Evolutionary conservation across 2,888 invertebrate genomes (phyloP), one percentile per base, ranked within the genome.

Genomic region (Drosophila atripex): DNA sequence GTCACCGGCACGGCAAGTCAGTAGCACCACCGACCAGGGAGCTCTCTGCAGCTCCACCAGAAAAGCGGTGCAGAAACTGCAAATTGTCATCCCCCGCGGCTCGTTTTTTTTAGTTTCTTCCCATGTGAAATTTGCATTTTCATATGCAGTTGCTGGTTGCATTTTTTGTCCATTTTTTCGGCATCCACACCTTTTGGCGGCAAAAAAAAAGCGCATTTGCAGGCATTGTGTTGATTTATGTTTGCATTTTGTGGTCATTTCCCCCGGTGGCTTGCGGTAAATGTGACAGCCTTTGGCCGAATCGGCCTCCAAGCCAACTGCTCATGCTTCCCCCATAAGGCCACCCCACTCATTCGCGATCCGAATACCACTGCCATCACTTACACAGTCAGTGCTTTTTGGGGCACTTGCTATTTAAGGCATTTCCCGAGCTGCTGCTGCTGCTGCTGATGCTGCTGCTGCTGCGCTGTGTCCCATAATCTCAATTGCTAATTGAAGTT

Each of bases 71-170:
- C 38, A 75, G 6, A 60, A 59, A 3, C 63, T 52, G 7, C 77
- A 82, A 80, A 82, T 87, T 82, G 87, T 77, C 82, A 78, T 78
- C 78, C 85, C 82, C 88, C 82, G 83, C 86, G 83, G 83, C 86
- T 80, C 66, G 77, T 86, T 88, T 88, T 32, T 32, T 12, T 32
- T 32, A 3, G 11, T 30, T 32, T 32, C 12, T 83, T 80, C 78
- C 76, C 88, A 73, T 86, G 78, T 63, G 72, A 72, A 72, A 70
- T 70, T 70, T 70, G 72, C 70, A 70, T 70, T 70, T 70, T 72
- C 72, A 70, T 70, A 63, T 70, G 77, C 71, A 65, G 53, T 45
- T 58, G 78, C 21, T 55, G 58, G 1, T 32, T 35, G 63, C 58
- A 60, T 14, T 61, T 58, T 7, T 8, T 39, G 52, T n/a, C 16